Conservation (phyloP, 2,797 vertebrate genomes). For the Xiphophorus birchmanni region DNA sequence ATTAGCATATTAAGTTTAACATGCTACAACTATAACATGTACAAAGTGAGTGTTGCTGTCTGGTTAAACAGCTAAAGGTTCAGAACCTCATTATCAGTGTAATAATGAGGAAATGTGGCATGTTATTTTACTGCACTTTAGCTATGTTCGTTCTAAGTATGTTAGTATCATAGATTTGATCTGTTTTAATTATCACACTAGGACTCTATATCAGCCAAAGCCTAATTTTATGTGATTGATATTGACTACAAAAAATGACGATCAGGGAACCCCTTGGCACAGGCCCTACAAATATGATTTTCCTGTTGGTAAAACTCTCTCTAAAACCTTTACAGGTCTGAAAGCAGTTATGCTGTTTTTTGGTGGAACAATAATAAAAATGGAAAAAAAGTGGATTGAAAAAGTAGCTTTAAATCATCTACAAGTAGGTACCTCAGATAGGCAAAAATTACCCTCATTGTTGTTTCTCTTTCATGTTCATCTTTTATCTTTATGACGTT, state of each 20-base stretch:
- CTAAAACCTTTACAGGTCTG: neutral
- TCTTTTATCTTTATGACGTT: constrained; percentile 5
- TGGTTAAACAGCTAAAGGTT: neutral
- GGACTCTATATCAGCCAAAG: neutral
- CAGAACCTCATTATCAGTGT: neutral
- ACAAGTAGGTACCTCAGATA: neutral
- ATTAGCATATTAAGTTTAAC: neutral
- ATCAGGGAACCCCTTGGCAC: neutral
- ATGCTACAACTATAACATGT: neutral
- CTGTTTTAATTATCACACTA: neutral
- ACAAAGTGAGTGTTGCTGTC: neutral
- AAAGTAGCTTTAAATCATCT: neutral
- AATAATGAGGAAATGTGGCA: neutral
- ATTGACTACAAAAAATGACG: neutral
- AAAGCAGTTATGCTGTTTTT: neutral
- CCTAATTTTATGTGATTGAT: neutral
- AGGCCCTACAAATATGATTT: neutral
- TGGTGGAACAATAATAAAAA: neutral
- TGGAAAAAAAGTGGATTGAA: neutral
- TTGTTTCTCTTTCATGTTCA: neutral
- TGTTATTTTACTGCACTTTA: neutral
- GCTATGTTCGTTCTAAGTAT: neutral
- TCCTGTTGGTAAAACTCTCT: neutral
- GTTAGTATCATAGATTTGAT: neutral
- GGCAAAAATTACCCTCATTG: neutral